Conservation (phyloP, 1,140 invertebrate genomes). For the Caenorhabditis latens region DNA sequence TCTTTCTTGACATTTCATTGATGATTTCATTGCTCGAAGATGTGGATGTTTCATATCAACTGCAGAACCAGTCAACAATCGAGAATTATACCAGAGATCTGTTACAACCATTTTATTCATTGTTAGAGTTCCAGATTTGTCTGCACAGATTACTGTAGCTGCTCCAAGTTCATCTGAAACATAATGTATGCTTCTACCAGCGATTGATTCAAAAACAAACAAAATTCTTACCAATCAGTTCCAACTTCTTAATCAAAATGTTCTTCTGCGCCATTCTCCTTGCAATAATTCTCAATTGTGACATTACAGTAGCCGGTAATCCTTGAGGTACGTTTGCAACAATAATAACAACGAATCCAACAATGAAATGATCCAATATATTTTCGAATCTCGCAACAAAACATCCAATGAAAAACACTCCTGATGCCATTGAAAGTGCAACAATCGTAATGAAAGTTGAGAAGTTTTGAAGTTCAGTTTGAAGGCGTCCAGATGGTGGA, state of each 20-base stretch:
- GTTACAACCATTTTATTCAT: conserved; percentile 99
- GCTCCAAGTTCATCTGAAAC: conserved; percentile 90
- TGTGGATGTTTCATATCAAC: conserved; percentile 70
- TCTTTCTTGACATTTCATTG: conserved; percentile 61
- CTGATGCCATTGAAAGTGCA: conserved; percentile 72
- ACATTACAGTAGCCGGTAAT: conserved; percentile 97
- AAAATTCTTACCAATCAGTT: conserved; percentile 84
- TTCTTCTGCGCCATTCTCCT: conserved; percentile 98
- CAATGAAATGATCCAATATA: conserved; percentile 76
- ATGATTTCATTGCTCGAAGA: conserved; percentile 67
- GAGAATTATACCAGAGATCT: conserved; percentile 79
- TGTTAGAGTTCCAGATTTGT: conserved; percentile 98
- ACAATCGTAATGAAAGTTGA: conserved; percentile 76
- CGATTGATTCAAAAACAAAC: too few species aligned
- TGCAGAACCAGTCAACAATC: conserved; percentile 66
- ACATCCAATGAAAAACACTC: conserved; percentile 75
- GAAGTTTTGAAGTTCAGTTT: conserved; percentile 74
- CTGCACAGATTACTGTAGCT: conserved; percentile 97
- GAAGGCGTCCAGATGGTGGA: conserved; percentile 69
- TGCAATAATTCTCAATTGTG: conserved; percentile 95
- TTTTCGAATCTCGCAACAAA: conserved; percentile 75
- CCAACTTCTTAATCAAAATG: conserved; percentile 96
- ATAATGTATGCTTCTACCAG: too few species aligned
- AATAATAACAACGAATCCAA: conserved; percentile 77
- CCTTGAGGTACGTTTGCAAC: conserved; percentile 79